Evolutionary conservation across 2,888 invertebrate species (phyloP), one percentile per base, ranked within the genome.

Genomic region (Pterostichus madidus): DNA sequence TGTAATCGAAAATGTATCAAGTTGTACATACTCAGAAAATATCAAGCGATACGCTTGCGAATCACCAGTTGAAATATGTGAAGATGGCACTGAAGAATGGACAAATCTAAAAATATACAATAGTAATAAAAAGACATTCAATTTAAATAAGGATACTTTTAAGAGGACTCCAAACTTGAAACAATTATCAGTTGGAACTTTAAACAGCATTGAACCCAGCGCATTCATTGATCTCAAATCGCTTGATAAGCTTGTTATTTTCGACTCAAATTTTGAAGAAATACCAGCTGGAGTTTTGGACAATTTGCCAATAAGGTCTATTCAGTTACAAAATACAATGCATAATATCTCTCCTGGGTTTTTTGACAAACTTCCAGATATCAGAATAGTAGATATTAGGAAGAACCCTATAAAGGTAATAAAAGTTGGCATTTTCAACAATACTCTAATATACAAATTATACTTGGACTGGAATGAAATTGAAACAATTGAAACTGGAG

Each of bases 401-500:
- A 46, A 79, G 17, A 79, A 79, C 32, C 31, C 13, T 64, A 13
- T 79, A 5, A 49, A 17, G 10, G 49, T 31, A 39, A 49, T 79
- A 24, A 39, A 46, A 7, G 17, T 10, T 24, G 46, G 61, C 15
- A 32, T 64, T 44, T 79, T 79, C 24, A 64, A 46, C 46, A 64
- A 46, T n/a, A 64, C 44, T 1, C 17, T 5, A 6, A 59, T 79
- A 24, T 24, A 49, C 13, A 46, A 44, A 59, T 13, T 79, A 8
- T 61, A 79, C 49, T 79, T 79, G n/a, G 31, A 31, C 24, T 13
- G 13, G 31, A 79, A 79, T 49, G 15, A 13, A 7, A 79, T 79
- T n/a, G 61, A 64, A 24, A 46, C 49, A 8, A 79, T 79, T 31
- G 64, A 64, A 32, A n/a, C 10, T 6, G 32, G 32, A 7, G 61